Evolutionary conservation across 2,888 invertebrate species (phyloP).

Genomic region (Eucera pruinosa): DNA sequence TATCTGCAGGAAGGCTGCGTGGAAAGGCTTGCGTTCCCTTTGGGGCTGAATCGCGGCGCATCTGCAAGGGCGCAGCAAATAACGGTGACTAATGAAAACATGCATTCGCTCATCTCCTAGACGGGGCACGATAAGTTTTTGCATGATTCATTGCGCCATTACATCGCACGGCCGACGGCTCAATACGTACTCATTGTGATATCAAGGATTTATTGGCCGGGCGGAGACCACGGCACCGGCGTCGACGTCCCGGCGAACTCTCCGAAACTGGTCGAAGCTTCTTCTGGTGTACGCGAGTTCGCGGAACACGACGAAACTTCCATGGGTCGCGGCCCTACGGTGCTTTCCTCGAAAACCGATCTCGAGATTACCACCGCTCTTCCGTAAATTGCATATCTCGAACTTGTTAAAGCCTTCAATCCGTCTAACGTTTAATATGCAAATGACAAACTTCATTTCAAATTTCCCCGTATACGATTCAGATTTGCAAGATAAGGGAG

Average conservation of each 20-base stretch:
- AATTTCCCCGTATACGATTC: constrained; percentile 10
- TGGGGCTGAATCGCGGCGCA: constrained; percentile 40
- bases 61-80: constrained; percentile 59
- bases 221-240: constrained; percentile 46
- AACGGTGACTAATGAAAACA: constrained; percentile 73
- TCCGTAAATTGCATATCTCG: neutral
- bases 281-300: constrained; percentile 30
- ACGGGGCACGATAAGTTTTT: constrained; percentile 67
- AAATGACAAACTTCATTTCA: neutral
- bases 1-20: constrained; percentile 40
- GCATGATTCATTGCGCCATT: constrained; percentile 72
- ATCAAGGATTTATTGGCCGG: constrained; percentile 69
- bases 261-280: constrained; percentile 55
- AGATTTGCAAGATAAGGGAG: neutral
- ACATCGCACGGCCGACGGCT: constrained; percentile 66
- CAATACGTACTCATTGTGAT: constrained; percentile 72
- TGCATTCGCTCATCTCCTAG: constrained; percentile 68
- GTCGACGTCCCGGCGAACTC: constrained; percentile 10
- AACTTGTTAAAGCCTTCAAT: neutral
- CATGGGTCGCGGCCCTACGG: constrained; percentile 10
- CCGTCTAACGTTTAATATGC: neutral
- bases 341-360: constrained; percentile 38
- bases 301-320: constrained; percentile 44
- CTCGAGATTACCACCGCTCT: neutral
- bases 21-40: constrained; percentile 17